Conservation (phyloP, 92 coral and sea anemone species). For the Heliopora coerulea region DNA sequence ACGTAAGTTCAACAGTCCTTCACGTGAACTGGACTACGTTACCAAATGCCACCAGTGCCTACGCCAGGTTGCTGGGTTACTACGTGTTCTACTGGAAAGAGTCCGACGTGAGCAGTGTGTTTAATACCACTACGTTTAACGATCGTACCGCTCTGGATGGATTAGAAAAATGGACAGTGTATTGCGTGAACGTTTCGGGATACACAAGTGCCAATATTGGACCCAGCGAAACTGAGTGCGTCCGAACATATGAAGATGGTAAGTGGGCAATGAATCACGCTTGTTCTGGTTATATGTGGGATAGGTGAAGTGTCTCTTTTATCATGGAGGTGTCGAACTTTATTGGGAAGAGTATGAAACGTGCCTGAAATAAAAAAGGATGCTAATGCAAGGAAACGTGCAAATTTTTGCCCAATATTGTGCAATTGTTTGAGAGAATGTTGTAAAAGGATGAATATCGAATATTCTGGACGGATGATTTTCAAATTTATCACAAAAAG, state of each 20-base stretch:
- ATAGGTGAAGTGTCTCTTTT: not conserved
- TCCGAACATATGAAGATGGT: conserved; percentile 24
- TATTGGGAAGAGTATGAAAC: too few relatives aligned
- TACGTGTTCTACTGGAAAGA: conserved; percentile 24
- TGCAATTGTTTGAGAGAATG: too few relatives aligned
- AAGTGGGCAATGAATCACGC: not conserved
- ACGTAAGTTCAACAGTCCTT: conserved; percentile 26
- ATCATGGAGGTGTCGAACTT: too few relatives aligned
- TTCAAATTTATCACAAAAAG: too few relatives aligned
- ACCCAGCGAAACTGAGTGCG: conserved; percentile 5
- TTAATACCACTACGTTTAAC: not conserved
- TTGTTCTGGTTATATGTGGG: too few relatives aligned
- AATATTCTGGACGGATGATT: too few relatives aligned
- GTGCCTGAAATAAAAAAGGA: too few relatives aligned
- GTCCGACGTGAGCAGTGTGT: not conserved
- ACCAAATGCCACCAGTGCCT: conserved; percentile 5
- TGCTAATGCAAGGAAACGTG: too few relatives aligned
- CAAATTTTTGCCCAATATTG: too few relatives aligned
- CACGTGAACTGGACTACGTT: conserved; percentile 20
- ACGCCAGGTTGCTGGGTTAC: conserved; percentile 13
- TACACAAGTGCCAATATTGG: conserved; percentile 10
- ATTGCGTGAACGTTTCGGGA: conserved; percentile 18
- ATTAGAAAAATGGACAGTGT: conserved; percentile 33
- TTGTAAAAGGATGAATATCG: too few relatives aligned
- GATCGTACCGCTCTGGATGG: not conserved